Percentiles rank a stretch among this genome's conserved stretches.
These are phyloP conservation scores for Hypocryptadius cinnamomeus DNA, from an alignment of 2,113 vertebrate genomes.

Conservation along the genomic window DNA sequence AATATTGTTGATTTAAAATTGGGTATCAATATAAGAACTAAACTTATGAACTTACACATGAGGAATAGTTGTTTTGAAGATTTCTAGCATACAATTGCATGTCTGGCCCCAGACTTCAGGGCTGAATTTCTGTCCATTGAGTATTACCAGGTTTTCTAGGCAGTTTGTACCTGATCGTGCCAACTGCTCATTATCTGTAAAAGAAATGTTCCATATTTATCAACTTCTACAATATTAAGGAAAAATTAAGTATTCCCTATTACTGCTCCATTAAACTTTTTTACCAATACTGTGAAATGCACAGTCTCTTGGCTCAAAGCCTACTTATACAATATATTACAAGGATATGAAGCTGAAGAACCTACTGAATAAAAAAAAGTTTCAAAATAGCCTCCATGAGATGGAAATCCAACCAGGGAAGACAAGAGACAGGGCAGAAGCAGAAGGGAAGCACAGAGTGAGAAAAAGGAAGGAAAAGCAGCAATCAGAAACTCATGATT, in stretches of 20 bases:
- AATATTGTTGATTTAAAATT: not conserved
- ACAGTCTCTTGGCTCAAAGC: not conserved
- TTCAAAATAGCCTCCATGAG: not conserved
- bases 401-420: not conserved
- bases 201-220: not conserved
- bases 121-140: slow-evolving; percentile 94
- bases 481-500: not conserved
- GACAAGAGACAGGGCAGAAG: not conserved
- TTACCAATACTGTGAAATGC: not conserved
- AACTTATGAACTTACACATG: slow-evolving; percentile 69
- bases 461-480: not conserved
- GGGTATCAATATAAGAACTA: not conserved
- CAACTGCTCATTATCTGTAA: slow-evolving; percentile 92
- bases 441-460: not conserved
- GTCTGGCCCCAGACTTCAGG: slow-evolving; percentile 91
- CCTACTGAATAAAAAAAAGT: not conserved
- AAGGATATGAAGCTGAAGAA: not conserved
- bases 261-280: not conserved
- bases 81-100: slow-evolving; percentile 93
- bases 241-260: not conserved
- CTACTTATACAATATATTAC: not conserved
- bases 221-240: not conserved
- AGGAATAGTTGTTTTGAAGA: slow-evolving; percentile 93
- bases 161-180: slow-evolving; percentile 97
- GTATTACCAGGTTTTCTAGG: slow-evolving; percentile 94